Evolutionary conservation across 2,797 vertebrate genomes (phyloP), one percentile per base, ranked within the genome.

Genomic region (Pangasius djambal): DNA sequence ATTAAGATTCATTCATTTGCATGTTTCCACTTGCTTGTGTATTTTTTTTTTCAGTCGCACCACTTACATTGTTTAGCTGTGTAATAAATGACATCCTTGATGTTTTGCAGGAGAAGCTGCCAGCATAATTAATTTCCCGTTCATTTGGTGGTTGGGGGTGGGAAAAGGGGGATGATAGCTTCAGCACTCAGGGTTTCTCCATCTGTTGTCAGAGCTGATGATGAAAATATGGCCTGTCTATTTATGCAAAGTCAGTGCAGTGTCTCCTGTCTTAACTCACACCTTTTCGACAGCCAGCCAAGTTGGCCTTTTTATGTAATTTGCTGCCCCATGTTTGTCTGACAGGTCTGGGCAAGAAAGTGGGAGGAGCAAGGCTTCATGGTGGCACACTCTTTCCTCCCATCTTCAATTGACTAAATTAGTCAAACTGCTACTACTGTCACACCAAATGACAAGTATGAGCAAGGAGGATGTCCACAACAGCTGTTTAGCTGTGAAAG

Each of bases 1-100:
- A 96, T 96, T 95, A 96, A 94, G 88, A 93, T 92, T 91, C 86
- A 13, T 91, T 95, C 89, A 94, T 96, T 96, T 95, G 94, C 94
- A 95, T 75, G 91, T 91, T 91, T 93, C 88, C 88, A 94, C 90
- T 90, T 86, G 31, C 78, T 88, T 91, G 87, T 89, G 70, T 87
- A 16, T 65, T n/a, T 44, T 70, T 61, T 79, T 61, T 79, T 50
- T 61, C 88, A 89, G 85, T 84, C 90, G 90, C 88, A 74, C 91
- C 90, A 91, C 93, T 90, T 93, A 92, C 92, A 92, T 94, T 93
- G 89, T 93, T 92, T 92, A 92, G 87, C 91, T 92, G 63, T 93
- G 93, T 94, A 93, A 95, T 95, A 94, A 94, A 96, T 93, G 90
- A 91, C 93, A 89, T 93, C 92, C 91, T 88, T 86, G 83, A 83